Evolutionary conservation across 2,888 invertebrate genomes (phyloP).

Genomic region (Ethmia dodecea): DNA sequence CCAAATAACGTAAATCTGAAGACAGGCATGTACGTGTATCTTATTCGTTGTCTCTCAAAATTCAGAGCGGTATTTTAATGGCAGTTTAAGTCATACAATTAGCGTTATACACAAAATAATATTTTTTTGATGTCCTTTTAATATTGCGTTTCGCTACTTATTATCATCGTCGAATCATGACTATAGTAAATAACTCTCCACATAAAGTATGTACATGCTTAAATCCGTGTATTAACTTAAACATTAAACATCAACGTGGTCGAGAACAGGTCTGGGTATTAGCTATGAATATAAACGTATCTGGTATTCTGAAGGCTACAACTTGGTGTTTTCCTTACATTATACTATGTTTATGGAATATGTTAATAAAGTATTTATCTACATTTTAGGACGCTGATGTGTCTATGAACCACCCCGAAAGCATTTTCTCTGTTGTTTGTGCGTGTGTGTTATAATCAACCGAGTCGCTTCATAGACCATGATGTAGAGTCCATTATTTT

Average conservation of each 20-base stretch:
- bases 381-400: constrained; percentile 18
- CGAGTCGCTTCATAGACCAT: constrained; percentile 34
- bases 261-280: constrained; percentile 19
- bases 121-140: too few relatives aligned
- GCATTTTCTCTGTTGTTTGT: constrained; percentile 48
- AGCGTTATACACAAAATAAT: too few relatives aligned
- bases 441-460: constrained; percentile 57
- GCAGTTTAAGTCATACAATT: too few relatives aligned
- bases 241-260: constrained; percentile 23
- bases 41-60: constrained; percentile 36
- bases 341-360: constrained; percentile 20
- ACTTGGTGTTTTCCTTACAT: constrained; percentile 69
- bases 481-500: too few relatives aligned
- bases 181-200: too few relatives aligned
- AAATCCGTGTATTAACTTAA: constrained; percentile 15
- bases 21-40: too few relatives aligned
- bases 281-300: constrained; percentile 14
- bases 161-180: too few relatives aligned
- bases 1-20: too few relatives aligned
- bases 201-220: constrained; percentile 14
- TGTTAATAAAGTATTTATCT: constrained; percentile 28
- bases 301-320: constrained; percentile 46
- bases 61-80: constrained; percentile 25
- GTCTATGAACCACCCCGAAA: constrained; percentile 56
- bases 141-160: too few relatives aligned